Conservation (phyloP, 2,113 vertebrate genomes). For the Forbesichthys agassizii region DNA sequence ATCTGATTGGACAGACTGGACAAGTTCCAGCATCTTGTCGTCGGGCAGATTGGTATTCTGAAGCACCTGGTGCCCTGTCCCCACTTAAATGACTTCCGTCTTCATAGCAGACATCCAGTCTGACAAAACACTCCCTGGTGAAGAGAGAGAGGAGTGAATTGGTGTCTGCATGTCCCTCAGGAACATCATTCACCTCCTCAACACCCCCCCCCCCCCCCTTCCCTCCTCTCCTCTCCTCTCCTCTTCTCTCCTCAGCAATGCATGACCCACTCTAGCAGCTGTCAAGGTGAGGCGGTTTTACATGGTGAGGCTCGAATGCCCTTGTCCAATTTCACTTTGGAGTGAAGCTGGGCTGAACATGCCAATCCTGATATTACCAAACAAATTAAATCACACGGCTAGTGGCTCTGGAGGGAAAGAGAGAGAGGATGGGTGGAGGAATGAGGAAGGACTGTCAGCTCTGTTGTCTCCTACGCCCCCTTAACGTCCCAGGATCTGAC, state of each 20-base stretch:
- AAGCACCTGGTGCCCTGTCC: conserved; percentile 68
- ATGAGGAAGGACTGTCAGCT: background rate
- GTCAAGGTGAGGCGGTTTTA: conserved; percentile 80
- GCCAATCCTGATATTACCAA: conserved; percentile 83
- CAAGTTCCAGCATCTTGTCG: conserved; percentile 48
- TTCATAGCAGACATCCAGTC: conserved; percentile 48
- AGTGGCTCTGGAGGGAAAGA: conserved; percentile 55
- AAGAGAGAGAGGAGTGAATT: conserved; percentile 63
- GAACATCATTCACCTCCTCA: conserved; percentile 51
- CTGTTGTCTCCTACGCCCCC: background rate
- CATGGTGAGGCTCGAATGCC: conserved; percentile 80
- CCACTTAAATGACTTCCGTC: conserved; percentile 58
- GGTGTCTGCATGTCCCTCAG: conserved; percentile 69
- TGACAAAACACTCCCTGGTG: conserved; percentile 54
- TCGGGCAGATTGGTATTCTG: conserved; percentile 43
- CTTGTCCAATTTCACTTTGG: conserved; percentile 84
- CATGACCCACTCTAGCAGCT: conserved; percentile 77
- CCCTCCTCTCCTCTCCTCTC: conserved; percentile 10
- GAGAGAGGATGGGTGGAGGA: conserved; percentile 2
- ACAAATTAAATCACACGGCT: conserved; percentile 80
- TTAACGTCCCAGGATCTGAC: background rate
- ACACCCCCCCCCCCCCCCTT: background rate
- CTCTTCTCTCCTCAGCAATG: conserved; percentile 62
- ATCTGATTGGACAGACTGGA: conserved; percentile 57
- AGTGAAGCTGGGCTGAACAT: conserved; percentile 79